Evolutionary conservation across 2,113 vertebrate species (phyloP).

Genomic region (Varanus komodoensis): DNA sequence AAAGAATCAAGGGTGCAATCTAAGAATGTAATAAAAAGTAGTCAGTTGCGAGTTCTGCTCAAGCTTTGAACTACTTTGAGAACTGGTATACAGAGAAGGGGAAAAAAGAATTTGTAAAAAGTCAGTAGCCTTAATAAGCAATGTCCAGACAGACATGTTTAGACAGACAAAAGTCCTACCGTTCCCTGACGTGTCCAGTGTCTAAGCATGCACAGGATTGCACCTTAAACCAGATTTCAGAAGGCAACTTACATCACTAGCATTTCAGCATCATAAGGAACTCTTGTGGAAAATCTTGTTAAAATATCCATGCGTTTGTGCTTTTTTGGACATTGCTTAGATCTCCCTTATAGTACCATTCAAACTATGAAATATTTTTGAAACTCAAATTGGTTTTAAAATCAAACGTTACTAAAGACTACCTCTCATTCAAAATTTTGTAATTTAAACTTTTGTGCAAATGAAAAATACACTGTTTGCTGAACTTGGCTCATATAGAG

Average conservation of each 20-base stretch:
- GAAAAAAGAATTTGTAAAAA: not conserved
- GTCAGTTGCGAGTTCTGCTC: not conserved
- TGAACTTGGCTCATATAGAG: not conserved
- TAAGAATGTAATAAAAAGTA: not conserved
- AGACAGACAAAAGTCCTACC: no score
- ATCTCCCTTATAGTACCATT: not conserved
- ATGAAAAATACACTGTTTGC: not conserved
- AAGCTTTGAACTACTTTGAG: not conserved
- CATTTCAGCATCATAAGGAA: not conserved
- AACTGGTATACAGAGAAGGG: not conserved
- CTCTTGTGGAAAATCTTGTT: not conserved
- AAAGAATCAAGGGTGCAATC: not conserved
- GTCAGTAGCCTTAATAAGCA: not conserved
- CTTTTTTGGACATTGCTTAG: not conserved
- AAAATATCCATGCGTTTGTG: not conserved
- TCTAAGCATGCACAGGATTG: no score
- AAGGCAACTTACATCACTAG: not conserved
- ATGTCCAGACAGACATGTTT: no score
- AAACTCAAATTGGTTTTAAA: not conserved
- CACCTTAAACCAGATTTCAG: not conserved
- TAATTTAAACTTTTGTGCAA: not conserved
- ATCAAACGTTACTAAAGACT: not conserved
- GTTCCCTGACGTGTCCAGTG: no score
- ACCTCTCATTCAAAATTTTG: not conserved
- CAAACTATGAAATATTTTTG: not conserved